Evolutionary conservation across 2,113 vertebrate species (phyloP).

Genomic region (Sorex araneus): DNA sequence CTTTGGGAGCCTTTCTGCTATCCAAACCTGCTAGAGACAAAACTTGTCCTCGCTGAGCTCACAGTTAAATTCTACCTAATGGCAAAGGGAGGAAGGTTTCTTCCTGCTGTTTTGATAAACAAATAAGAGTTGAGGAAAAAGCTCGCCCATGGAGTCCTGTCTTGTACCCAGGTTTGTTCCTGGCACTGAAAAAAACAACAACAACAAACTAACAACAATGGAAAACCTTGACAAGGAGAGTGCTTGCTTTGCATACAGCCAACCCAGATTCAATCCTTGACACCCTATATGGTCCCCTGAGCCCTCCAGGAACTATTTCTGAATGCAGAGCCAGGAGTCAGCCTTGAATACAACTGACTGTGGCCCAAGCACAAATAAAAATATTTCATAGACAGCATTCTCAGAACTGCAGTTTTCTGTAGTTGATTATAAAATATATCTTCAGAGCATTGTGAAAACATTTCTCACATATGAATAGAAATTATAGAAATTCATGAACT

Average conservation of each 20-base stretch:
- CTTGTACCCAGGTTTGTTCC: too few relatives aligned
- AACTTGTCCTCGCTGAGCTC: neutral
- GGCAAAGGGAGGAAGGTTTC: neutral
- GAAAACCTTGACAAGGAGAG: too few relatives aligned
- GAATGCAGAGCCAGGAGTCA: too few relatives aligned
- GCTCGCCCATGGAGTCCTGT: too few relatives aligned
- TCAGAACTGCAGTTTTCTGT: conserved; percentile 22
- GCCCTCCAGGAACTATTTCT: too few relatives aligned
- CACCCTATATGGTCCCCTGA: too few relatives aligned
- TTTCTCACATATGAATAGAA: conserved; percentile 17
- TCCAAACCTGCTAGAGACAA: neutral
- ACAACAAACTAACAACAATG: too few relatives aligned
- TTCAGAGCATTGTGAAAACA: conserved; percentile 15
- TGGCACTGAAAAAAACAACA: too few relatives aligned
- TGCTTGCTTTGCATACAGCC: too few relatives aligned
- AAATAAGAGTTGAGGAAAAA: neutral
- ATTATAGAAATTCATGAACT: neutral
- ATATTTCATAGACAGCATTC: neutral
- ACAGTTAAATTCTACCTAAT: neutral
- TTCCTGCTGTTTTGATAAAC: neutral
- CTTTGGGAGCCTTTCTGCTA: neutral
- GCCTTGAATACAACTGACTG: too few relatives aligned
- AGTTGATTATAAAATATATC: conserved; percentile 29
- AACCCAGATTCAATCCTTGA: too few relatives aligned
- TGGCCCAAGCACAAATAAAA: too few relatives aligned